A percentile compares a stretch with the other conserved stretches of the same genome.
Conservation (phyloP, 2,888 invertebrate species). For the Drosophila sordidula region DNA sequence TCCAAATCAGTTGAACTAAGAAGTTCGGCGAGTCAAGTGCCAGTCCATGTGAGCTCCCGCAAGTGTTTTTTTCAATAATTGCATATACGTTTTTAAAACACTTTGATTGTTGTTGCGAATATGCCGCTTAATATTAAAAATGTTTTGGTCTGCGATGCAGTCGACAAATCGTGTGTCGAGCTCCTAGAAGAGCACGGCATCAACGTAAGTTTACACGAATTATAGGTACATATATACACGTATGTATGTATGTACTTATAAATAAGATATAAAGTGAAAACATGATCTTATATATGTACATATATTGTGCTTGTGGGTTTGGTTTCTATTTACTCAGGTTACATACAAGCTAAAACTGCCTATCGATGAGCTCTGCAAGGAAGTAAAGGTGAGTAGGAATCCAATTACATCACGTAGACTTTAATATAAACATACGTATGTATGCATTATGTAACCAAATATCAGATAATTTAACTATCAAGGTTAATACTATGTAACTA, state of each 20-base stretch:
- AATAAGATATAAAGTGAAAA: background rate
- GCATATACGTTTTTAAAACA: conserved; percentile 2
- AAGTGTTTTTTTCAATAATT: conserved; percentile 15
- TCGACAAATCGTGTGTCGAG: conserved; percentile 93
- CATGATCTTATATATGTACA: conserved; percentile 1
- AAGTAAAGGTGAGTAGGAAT: conserved; percentile 91
- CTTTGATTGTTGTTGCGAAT: conserved; percentile 9
- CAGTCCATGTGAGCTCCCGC: conserved; percentile 12
- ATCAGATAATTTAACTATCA: background rate
- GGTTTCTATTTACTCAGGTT: conserved; percentile 70
- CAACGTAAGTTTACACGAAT: conserved; percentile 86
- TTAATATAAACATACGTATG: conserved; percentile 17
- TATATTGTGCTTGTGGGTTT: conserved; percentile 19
- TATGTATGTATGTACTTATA: background rate
- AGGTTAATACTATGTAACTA: too few species aligned
- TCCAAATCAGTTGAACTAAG: conserved; percentile 58
- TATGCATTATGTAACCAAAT: conserved; percentile 11
- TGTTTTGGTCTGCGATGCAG: conserved; percentile 96
- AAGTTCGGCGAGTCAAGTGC: conserved; percentile 37
- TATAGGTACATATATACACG: background rate
- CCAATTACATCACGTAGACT: conserved; percentile 11
- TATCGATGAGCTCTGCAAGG: conserved; percentile 91
- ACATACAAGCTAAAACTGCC: conserved; percentile 91
- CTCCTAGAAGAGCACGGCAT: conserved; percentile 92
- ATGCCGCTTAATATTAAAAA: conserved; percentile 89